A percentile compares a stretch with the other conserved stretches of the same genome.
Conservation (phyloP, 2,797 vertebrate genomes). For the Micromesistius poutassou region DNA sequence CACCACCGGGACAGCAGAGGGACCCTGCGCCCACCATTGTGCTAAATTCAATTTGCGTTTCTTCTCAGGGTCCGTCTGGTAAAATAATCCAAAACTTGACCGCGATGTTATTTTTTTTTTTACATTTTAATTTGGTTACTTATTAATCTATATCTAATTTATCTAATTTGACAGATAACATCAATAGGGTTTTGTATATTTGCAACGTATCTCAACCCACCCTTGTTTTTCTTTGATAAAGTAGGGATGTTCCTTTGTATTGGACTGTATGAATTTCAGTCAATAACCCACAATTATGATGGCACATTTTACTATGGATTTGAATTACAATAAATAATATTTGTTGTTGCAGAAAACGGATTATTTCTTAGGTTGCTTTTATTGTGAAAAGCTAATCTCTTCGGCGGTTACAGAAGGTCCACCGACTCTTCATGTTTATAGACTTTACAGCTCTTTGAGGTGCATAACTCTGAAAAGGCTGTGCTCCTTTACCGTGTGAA, state of each 20-base stretch:
- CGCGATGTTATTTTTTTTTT: not conserved
- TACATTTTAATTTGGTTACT: not conserved
- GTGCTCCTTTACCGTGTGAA: constrained; percentile 37
- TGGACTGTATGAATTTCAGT: not conserved
- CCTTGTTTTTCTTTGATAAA: not conserved
- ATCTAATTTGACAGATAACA: not conserved
- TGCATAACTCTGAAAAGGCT: constrained; percentile 26
- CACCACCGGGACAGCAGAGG: not conserved
- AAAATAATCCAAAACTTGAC: not conserved
- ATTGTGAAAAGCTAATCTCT: constrained; percentile 17
- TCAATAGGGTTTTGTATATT: not conserved
- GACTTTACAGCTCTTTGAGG: constrained; percentile 37
- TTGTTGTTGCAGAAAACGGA: not conserved
- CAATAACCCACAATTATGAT: not conserved
- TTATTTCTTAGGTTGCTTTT: constrained; percentile 24
- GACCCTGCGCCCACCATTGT: not conserved
- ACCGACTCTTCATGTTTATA: constrained; percentile 42
- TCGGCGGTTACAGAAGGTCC: not conserved
- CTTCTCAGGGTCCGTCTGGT: not conserved
- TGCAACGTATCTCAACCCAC: not conserved
- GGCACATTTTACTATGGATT: not conserved
- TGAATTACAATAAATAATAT: not conserved
- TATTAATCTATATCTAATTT: not conserved
- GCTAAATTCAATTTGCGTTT: not conserved
- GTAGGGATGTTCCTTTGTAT: not conserved